Conservation (phyloP, 1,140 invertebrate genomes). For the Heterodera carotae region DNA sequence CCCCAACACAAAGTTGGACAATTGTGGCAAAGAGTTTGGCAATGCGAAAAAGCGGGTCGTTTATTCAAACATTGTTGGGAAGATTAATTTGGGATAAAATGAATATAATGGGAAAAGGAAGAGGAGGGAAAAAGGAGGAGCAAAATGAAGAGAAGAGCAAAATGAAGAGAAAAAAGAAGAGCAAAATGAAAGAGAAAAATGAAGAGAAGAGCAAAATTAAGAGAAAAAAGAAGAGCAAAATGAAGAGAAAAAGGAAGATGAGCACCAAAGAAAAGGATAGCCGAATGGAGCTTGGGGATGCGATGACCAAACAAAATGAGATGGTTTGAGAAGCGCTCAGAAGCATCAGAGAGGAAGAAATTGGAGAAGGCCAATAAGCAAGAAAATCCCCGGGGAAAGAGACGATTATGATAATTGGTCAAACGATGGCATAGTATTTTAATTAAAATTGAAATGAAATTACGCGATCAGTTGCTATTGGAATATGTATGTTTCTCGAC, state of each 20-base stretch:
- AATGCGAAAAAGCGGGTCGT: no score
- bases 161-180: not conserved
- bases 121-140: not conserved
- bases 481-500: not conserved
- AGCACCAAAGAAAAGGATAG: not conserved
- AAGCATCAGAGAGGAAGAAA: slow-evolving; percentile 8
- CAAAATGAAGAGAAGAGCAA: not conserved
- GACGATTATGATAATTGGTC: not conserved
- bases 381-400: not conserved
- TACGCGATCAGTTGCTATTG: not conserved
- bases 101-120: not conserved
- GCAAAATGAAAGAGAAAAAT: not conserved
- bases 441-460: slow-evolving; percentile 10
- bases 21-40: not conserved
- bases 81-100: not conserved
- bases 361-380: slow-evolving; percentile 1
- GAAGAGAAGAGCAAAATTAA: not conserved
- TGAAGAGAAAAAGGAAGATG: not conserved
- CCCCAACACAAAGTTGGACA: not conserved
- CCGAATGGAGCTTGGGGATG: not conserved
- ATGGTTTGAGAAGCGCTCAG: not conserved
- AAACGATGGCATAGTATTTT: not conserved
- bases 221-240: not conserved
- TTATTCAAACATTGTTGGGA: not conserved
- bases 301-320: not conserved